Evolutionary conservation across 1,140 invertebrate genomes (phyloP), one percentile per base, ranked within the genome.

Genomic region (Periplaneta americana): DNA sequence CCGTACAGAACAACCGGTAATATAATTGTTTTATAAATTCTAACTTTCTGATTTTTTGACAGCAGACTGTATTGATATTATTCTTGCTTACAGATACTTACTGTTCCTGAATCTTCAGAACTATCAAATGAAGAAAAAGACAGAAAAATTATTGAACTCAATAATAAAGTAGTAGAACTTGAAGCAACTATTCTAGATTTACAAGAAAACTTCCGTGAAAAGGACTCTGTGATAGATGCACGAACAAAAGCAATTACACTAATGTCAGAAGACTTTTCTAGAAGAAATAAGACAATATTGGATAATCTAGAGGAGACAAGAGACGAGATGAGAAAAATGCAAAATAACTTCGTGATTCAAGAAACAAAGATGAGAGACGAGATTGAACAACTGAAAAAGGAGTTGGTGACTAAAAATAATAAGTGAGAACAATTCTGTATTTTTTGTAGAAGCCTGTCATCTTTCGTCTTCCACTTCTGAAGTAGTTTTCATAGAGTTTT

Each of bases 191-290:
- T 94, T 77, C 85, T 94, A 39, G 93, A 94, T 87, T 88, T 95
- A 80, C 92, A 93, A 88, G 95, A 96, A 88, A 94, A 93, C 87
- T 89, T 96, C 31, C 93, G 93, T 85, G 96, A 97, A 86, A 97
- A 97, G 87, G 95, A 96, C 87, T 93, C 94, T 85, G 94, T 97
- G 74, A 96, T 97, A 85, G 92, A 95, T 87, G 93, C 96, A 17
- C 92, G 95, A 87, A 96, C 94, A 83, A 93, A 93, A 88, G 95
- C 96, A 31, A 92, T 94, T 39, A 92, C 93, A n/a, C 88, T 95
- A 80, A 93, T 95, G 90, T 93, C 94, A 10, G 94, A 94, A 83
- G 93, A 93, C 87, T 88, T 95, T 78, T 94, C 91, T 83, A 92
- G 91, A 86, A 94, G 93, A 88, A 91, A 93, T 84, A 94, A 94